Evolutionary conservation across 2,113 vertebrate species (phyloP), one percentile per base, ranked within the genome.

Genomic region (Heptranchias perlo): DNA sequence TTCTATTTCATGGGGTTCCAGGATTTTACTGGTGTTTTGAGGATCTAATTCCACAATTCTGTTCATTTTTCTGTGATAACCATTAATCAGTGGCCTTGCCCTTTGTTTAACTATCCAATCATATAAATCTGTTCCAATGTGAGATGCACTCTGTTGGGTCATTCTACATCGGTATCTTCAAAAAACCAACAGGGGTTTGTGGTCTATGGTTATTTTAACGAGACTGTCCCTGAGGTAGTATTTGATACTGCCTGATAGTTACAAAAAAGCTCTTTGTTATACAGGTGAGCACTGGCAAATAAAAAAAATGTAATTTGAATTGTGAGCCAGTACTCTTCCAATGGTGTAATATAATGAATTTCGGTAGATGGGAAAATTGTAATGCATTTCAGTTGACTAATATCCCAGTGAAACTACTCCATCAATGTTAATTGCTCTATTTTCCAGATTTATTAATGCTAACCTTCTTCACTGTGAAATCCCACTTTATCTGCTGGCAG

Each of bases 1-100:
- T 93, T 93, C 58, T 62, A 93, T 93, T 93, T 93, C 58, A n/a
- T 93, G 58, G 89, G n/a, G 64, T 93, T 93, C 89, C 89, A 93
- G 18, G 58, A 23, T 93, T 62, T 39, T 93, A 93, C 64, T 93
- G 39, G n/a, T 58, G 89, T 62, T 39, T n/a, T 93, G 61, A 62
- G 61, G 89, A 93, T 93, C 58, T 64, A 93, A 93, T 93, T 93
- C 89, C 89, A 62, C 58, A 62, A 39, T 39, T 93, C 89, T 93
- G 89, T 44, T 93, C n/a, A 62, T 61, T 64, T 64, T 93, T 64
- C 58, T 21, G 58, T 23, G 0, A 18, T 21, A 16, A 93, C n/a
- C 58, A 39, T 93, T 39, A 64, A 93, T 93, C 89, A 93, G 35
- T 64, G 58, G 58, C 58, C 16, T 93, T 93, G 89, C 14, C 89